phyloP scores from a whole-genome alignment of 2,797 vertebrate species.

The Bradypus variegatus region DNA sequence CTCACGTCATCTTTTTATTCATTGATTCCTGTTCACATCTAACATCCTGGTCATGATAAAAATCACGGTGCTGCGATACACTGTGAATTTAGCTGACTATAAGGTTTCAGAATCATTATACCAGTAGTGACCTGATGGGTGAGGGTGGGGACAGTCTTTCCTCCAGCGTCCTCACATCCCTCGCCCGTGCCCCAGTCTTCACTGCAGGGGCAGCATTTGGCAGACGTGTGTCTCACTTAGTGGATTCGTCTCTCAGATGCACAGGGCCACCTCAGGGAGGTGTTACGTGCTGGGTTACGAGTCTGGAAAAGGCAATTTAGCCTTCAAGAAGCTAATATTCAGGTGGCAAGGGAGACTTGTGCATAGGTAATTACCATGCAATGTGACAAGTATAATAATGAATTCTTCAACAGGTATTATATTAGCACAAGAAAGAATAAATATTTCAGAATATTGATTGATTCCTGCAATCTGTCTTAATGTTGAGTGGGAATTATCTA shows the following conservation, averaged over 20 bases:
- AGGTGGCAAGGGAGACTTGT: neutral
- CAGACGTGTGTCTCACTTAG: neutral
- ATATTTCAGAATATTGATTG: neutral
- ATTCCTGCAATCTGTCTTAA: slow-evolving; percentile 11
- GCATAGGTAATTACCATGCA: neutral
- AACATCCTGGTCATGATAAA: neutral
- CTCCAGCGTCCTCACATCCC: neutral
- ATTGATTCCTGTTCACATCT: neutral
- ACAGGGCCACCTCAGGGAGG: neutral
- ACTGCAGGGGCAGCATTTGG: neutral
- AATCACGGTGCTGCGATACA: neutral
- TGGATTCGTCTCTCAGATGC: neutral
- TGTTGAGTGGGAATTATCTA: neutral
- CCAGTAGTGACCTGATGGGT: neutral
- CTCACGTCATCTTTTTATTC: neutral
- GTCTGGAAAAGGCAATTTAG: neutral
- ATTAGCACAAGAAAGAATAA: neutral
- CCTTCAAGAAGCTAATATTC: neutral
- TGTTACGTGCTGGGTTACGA: neutral
- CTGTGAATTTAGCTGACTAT: neutral
- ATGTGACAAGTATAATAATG: neutral
- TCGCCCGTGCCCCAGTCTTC: neutral
- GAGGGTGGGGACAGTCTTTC: neutral
- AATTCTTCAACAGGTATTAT: neutral
- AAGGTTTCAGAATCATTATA: neutral